These are phyloP conservation scores for Bradypodion pumilum DNA, from an alignment of 2,797 vertebrate species.

Conservation along the genomic window DNA sequence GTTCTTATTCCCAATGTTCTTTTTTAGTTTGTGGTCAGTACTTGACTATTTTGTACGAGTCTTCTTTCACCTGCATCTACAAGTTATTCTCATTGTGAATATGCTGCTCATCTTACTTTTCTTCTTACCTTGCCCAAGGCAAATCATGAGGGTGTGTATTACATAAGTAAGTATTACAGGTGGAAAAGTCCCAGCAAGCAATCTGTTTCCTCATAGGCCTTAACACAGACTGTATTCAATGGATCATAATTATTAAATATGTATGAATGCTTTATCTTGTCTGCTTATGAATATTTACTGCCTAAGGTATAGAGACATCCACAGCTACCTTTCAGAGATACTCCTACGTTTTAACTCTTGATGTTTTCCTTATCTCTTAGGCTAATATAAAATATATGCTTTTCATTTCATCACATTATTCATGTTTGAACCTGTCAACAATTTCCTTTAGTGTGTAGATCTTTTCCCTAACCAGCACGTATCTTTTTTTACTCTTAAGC, in stretches of 20 bases:
- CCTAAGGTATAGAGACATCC: slow-evolving; percentile 10
- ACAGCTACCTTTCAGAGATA: not conserved
- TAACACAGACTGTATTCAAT: not conserved
- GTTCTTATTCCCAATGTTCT: not conserved
- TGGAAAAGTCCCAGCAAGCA: slow-evolving; percentile 6
- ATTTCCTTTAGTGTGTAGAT: not conserved
- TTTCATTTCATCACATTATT: slow-evolving; percentile 17
- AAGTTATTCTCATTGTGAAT: not conserved
- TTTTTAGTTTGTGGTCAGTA: not conserved
- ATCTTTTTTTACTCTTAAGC: not conserved
- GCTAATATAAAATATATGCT: slow-evolving; percentile 39
- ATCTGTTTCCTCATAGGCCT: slow-evolving; percentile 24
- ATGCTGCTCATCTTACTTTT: not conserved
- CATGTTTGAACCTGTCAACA: not conserved
- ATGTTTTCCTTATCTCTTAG: slow-evolving; percentile 24
- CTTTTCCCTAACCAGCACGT: not conserved
- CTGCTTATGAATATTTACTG: slow-evolving; percentile 27
- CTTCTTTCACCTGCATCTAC: slow-evolving; percentile 7
- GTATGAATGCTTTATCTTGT: not conserved
- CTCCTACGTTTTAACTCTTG: slow-evolving; percentile 16
- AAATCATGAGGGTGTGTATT: not conserved
- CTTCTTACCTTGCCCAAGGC: slow-evolving; percentile 19
- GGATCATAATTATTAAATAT: slow-evolving; percentile 15
- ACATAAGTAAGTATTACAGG: slow-evolving; percentile 16
- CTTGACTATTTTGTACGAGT: not conserved